A percentile compares a stretch with the other conserved stretches of the same genome.
phyloP scores from a whole-genome alignment of 2,113 vertebrate genomes.

The Hemiprocne comata region DNA sequence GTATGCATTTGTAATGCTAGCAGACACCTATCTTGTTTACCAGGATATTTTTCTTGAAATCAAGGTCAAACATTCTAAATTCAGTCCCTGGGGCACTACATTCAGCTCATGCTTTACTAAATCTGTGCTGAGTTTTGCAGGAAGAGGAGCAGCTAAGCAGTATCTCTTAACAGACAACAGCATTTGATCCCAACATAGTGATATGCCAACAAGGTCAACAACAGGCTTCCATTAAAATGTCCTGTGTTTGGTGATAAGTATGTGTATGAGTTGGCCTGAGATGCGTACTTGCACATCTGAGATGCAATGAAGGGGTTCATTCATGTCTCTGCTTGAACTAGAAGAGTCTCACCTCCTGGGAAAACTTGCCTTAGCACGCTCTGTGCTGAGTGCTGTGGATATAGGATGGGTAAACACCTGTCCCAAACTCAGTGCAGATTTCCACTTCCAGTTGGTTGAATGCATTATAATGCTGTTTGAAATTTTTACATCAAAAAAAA shows the following conservation, averaged over 20 bases:
- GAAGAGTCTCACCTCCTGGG: neutral
- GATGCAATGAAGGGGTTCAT: neutral
- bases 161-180: neutral
- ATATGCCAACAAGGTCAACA: neutral
- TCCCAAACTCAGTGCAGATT: neutral
- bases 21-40: neutral
- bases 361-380: neutral
- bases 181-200: neutral
- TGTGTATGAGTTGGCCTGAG: neutral
- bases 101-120: neutral
- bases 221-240: neutral
- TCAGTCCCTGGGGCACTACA: neutral
- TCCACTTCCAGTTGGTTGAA: neutral
- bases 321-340: neutral
- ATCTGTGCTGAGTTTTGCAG: neutral
- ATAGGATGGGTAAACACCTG: neutral
- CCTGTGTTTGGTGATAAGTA: neutral
- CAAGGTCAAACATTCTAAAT: neutral
- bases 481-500: neutral
- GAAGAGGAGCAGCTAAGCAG: neutral
- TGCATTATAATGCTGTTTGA: neutral
- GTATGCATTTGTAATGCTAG: neutral
- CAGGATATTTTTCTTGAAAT: neutral
- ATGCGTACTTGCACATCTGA: neutral
- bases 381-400: neutral